Evolutionary conservation across 1,140 invertebrate species (phyloP).

Genomic region (Drosophila eugracilis): DNA sequence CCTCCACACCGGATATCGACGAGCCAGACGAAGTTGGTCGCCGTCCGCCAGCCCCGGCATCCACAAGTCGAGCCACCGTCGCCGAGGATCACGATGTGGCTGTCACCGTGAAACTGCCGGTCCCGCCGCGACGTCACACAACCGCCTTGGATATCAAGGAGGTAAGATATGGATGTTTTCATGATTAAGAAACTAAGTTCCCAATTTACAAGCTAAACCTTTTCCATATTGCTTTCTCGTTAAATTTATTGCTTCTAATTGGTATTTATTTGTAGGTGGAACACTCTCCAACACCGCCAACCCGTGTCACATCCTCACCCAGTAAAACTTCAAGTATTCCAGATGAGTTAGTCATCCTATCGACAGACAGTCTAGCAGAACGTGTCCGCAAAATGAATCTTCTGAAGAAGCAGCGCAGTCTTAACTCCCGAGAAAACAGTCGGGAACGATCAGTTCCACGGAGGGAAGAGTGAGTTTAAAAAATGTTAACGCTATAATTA

Average conservation of each 20-base stretch:
- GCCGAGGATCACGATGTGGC: constrained; percentile 82
- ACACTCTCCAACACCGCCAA: constrained; percentile 65
- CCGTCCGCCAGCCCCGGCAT: constrained; percentile 10
- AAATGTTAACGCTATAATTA: neutral
- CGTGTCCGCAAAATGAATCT: constrained; percentile 88
- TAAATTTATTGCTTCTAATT: too few species aligned
- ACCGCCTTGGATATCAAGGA: constrained; percentile 87
- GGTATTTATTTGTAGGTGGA: constrained; percentile 47
- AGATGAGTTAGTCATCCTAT: constrained; percentile 86
- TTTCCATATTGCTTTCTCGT: too few species aligned
- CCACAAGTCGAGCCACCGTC: constrained; percentile 23
- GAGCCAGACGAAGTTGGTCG: constrained; percentile 50
- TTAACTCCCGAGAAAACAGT: constrained; percentile 86
- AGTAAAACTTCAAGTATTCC: constrained; percentile 81
- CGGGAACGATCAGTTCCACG: constrained; percentile 84
- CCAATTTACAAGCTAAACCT: too few species aligned
- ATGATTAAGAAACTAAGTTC: neutral
- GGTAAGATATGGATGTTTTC: constrained; percentile 56
- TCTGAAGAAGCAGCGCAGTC: constrained; percentile 86
- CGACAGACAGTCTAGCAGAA: constrained; percentile 87
- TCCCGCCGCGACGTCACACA: constrained; percentile 87
- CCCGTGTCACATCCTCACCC: constrained; percentile 85
- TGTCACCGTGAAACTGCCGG: constrained; percentile 88
- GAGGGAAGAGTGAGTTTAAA: constrained; percentile 58
- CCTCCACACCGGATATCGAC: constrained; percentile 90